These are phyloP conservation scores for Poeciliopsis prolifica DNA, from an alignment of 2,113 vertebrate species.

Conservation along the genomic window DNA sequence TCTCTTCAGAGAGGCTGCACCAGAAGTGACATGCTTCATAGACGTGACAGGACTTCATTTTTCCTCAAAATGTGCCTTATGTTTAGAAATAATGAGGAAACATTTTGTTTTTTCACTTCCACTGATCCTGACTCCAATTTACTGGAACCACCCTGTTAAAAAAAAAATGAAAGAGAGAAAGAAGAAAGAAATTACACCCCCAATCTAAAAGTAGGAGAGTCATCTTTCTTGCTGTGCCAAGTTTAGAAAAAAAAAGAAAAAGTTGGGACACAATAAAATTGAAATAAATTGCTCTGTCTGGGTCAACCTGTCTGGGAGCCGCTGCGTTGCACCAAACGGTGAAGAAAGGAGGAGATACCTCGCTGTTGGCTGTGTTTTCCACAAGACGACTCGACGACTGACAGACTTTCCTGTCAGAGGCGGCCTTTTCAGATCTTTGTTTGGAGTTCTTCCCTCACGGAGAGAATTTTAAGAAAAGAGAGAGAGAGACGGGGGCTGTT, in stretches of 20 bases:
- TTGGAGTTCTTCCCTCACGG: background rate
- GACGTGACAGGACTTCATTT: background rate
- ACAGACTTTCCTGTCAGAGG: background rate
- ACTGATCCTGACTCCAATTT: background rate
- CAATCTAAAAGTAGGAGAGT: background rate
- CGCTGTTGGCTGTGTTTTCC: background rate
- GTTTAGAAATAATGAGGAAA: background rate
- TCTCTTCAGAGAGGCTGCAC: too few species aligned
- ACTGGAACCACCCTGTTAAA: too few species aligned
- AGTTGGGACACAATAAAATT: background rate
- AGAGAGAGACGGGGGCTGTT: too few species aligned
- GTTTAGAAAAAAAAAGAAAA: background rate
- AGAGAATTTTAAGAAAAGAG: background rate
- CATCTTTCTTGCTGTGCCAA: background rate
- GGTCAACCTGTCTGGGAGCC: background rate
- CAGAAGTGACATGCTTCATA: background rate
- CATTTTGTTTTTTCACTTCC: too few species aligned
- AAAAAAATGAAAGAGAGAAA: too few species aligned
- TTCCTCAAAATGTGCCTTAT: background rate
- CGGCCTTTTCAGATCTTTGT: background rate
- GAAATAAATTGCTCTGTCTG: background rate
- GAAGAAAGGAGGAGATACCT: background rate
- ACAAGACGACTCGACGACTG: background rate
- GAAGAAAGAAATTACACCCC: too few species aligned
- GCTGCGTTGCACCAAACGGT: background rate